A percentile compares a stretch with the other conserved stretches of the same genome.
These are phyloP conservation scores for Caenorhabditis afra DNA, from an alignment of 2,888 invertebrate species.

Conservation along the genomic window DNA sequence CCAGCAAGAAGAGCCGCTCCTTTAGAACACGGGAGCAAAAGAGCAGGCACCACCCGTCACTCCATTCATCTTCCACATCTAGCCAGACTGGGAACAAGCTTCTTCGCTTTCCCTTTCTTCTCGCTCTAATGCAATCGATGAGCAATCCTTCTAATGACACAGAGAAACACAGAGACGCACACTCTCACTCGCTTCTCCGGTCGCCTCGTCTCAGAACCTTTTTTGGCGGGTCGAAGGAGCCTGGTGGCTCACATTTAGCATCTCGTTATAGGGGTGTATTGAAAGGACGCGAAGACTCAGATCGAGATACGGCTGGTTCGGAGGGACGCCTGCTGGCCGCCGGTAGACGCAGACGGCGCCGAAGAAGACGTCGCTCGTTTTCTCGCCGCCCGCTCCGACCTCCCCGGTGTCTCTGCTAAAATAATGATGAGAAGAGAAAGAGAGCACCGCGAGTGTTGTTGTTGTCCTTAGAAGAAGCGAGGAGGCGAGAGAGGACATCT, in stretches of 20 bases:
- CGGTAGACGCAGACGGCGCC: slow-evolving; percentile 48
- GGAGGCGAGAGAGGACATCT: slow-evolving; percentile 37
- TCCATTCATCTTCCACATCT: background rate
- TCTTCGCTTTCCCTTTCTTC: slow-evolving; percentile 12
- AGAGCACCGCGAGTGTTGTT: slow-evolving; percentile 51
- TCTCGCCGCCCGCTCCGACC: slow-evolving; percentile 45
- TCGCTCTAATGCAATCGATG: slow-evolving; percentile 33
- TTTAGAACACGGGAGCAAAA: no score
- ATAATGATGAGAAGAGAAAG: slow-evolving; percentile 52
- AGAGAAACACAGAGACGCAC: slow-evolving; percentile 37
- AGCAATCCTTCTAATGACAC: slow-evolving; percentile 37
- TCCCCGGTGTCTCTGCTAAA: slow-evolving; percentile 49
- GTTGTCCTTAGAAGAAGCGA: slow-evolving; percentile 41
- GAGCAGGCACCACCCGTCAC: background rate
- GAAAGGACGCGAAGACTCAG: slow-evolving; percentile 49
- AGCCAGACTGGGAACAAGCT: background rate
- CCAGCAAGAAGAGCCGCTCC: background rate
- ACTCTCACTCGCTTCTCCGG: background rate
- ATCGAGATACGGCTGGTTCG: slow-evolving; percentile 31
- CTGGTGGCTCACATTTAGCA: slow-evolving; percentile 35
- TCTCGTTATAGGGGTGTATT: slow-evolving; percentile 22
- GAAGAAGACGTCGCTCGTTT: slow-evolving; percentile 21
- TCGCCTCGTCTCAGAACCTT: slow-evolving; percentile 6
- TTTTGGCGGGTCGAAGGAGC: slow-evolving; percentile 11
- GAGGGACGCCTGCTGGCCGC: background rate